Conservation (phyloP, 1,140 invertebrate species). For the Reticulitermes speratus region DNA sequence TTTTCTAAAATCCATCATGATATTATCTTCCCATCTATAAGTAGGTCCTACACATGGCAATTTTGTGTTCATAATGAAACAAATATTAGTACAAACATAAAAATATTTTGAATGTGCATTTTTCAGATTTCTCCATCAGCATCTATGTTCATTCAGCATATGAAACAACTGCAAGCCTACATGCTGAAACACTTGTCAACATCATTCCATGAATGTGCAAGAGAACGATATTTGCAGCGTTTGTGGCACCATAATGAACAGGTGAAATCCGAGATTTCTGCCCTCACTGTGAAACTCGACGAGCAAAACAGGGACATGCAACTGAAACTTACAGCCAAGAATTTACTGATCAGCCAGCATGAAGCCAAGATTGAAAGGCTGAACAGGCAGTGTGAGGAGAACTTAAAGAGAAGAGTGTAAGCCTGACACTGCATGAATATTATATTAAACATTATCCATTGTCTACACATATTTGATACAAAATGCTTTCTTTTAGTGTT, state of each 20-base stretch:
- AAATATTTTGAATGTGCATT: background rate
- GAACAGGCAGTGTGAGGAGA: background rate
- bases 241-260: background rate
- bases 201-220: background rate
- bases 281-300: background rate
- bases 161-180: background rate
- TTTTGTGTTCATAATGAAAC: no score
- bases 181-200: background rate
- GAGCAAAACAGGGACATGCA: background rate
- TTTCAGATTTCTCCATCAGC: background rate
- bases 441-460: no score
- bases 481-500: no score
- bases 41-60: no score
- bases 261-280: background rate
- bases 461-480: no score
- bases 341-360: background rate
- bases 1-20: no score
- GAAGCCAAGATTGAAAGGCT: background rate
- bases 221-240: background rate
- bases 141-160: background rate
- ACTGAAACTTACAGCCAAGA: background rate
- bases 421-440: background rate
- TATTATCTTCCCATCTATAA: no score
- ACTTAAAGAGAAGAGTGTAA: background rate
- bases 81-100: no score